Base-by-base conservation (phyloP, 2,888 invertebrate species). In the Leucophora obtusa region DNA sequence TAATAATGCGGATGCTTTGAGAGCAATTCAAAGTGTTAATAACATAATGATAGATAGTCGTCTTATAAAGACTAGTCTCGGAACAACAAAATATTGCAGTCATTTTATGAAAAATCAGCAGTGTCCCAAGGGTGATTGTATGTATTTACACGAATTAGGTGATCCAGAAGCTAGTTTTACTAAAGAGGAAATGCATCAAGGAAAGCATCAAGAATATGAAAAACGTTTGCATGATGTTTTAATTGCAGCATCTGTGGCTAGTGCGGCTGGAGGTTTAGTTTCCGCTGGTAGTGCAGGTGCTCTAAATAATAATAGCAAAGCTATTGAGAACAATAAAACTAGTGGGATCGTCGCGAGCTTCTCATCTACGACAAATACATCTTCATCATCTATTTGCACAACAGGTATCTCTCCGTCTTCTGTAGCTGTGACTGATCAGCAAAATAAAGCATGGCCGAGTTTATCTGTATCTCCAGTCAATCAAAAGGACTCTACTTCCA, bases 51-150 rank as follows among this genome's bases (percentile, higher is more conserved):
- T 99, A 88, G 99, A 99, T 91, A 98, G 98, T 62, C 93, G 98
- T 87, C 95, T 96, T 86, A 94, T 99, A 86, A 99, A 99, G 92
- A 98, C 98, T 84, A 98, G 98, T 86, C 93, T 99, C 85, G 99
- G 99, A 83, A 99, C 99, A 86, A 99, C 99, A 86, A 99, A 99
- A 92, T 99, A 99, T 92, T 99, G 99, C 93, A 98, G 98, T 90
- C 98, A 98, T 92, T 99, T 99, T 91, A 96, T 99, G 94, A 96
- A 98, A 91, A 98, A 98, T 92, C 96, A 97, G 91, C 94, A 96
- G 86, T 99, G 99, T 91, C 98, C 98, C 76, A 99, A 99, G 92
- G 93, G 95, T 83, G 99, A 99, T 92, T 99, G 99, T 92, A 99
- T 99, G 99, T 99, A 99, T 92, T 93, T 99, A 88, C 99, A 99